A percentile compares a stretch with the other conserved stretches of the same genome.
These are phyloP conservation scores for Gymnocheta viridis DNA, from an alignment of 2,888 invertebrate species.

Conservation along the genomic window DNA sequence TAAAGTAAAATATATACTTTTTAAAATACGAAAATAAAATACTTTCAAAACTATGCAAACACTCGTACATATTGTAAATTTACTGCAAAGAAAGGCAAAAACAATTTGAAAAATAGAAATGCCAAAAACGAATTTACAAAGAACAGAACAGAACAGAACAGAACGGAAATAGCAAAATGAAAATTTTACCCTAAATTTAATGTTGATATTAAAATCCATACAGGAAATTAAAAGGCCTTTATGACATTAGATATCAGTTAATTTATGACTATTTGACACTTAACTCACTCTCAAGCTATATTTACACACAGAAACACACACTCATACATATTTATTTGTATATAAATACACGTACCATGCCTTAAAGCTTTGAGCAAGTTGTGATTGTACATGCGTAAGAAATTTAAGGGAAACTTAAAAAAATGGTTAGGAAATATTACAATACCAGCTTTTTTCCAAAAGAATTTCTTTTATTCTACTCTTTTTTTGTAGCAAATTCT, in stretches of 20 bases:
- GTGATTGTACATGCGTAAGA: neutral
- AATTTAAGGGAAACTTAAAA: conserved; percentile 38
- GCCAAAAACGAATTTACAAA: neutral
- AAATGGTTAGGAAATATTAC: conserved; percentile 2
- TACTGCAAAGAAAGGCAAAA: neutral
- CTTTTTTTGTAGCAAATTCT: conserved; percentile 34
- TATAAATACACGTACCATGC: neutral
- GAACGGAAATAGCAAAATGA: conserved; percentile 39
- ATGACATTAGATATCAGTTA: conserved; percentile 67
- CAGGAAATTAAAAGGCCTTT: conserved; percentile 69
- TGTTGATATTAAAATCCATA: conserved; percentile 65
- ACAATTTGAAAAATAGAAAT: conserved; percentile 31
- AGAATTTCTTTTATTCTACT: conserved; percentile 44
- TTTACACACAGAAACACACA: neutral
- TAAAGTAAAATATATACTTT: neutral
- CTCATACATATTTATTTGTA: neutral
- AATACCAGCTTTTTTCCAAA: conserved; percentile 2
- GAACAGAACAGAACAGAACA: conserved; percentile 16
- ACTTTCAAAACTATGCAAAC: neutral
- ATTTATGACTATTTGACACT: conserved; percentile 58
- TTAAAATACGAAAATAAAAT: conserved; percentile 2
- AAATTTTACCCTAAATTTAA: conserved; percentile 67
- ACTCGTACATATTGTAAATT: neutral
- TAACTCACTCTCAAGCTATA: neutral
- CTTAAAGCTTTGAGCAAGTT: conserved; percentile 6